Percentiles rank a stretch among this genome's conserved stretches.
Evolutionary conservation across 1,140 invertebrate genomes (phyloP).

Genomic region (Nasonia vitripennis): DNA sequence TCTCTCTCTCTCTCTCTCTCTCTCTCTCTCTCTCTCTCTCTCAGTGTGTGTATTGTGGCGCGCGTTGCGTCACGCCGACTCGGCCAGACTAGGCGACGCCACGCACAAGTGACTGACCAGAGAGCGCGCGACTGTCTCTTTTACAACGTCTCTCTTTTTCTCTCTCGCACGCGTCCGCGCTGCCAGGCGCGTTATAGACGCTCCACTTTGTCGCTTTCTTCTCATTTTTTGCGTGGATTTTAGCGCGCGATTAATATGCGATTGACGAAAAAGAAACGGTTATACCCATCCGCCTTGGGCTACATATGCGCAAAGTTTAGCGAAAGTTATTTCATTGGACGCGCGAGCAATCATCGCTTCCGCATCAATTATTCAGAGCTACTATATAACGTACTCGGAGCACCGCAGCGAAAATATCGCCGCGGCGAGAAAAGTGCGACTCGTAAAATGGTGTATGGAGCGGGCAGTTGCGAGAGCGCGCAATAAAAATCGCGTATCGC

Average conservation of each 20-base stretch:
- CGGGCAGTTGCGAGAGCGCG: not conserved
- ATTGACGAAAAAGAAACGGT: no score
- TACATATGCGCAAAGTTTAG: no score
- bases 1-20: not conserved
- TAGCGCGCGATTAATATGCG: no score
- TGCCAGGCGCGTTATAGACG: not conserved
- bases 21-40: not conserved
- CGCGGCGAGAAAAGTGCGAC: not conserved
- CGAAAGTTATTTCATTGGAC: not conserved
- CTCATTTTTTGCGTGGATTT: not conserved
- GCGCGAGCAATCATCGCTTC: no score
- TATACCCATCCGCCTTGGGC: no score
- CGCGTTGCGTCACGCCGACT: slow-evolving; percentile 11
- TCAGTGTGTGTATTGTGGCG: not conserved
- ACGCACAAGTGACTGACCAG: slow-evolving; percentile 39
- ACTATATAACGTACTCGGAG: no score
- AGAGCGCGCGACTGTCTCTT: not conserved
- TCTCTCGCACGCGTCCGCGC: not conserved
- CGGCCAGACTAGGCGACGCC: slow-evolving; percentile 55
- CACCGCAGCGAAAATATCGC: not conserved
- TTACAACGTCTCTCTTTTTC: not conserved
- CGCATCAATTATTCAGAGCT: no score
- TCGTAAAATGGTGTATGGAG: not conserved
- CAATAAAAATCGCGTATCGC: slow-evolving; percentile 31
- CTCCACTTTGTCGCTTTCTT: not conserved